A percentile compares a stretch with the other conserved stretches of the same genome.
Conservation (phyloP, 2,888 invertebrate genomes). For the Tinea semifulvella region DNA sequence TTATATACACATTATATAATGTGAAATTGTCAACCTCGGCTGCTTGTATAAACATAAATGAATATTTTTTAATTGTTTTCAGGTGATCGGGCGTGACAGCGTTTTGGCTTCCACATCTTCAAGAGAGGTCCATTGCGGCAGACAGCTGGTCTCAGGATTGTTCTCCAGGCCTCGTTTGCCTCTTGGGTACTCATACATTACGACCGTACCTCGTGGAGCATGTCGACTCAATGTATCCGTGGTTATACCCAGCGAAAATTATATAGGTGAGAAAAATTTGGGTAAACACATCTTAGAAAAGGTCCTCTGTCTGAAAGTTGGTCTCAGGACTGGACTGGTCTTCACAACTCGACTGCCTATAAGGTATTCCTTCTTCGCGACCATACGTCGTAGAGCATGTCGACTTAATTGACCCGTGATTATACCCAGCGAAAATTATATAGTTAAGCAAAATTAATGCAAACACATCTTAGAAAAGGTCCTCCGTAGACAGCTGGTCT, state of each 20-base stretch:
- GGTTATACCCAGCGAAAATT: slow-evolving; percentile 81
- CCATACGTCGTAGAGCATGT: slow-evolving; percentile 87
- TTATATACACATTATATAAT: too few species aligned
- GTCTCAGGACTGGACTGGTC: slow-evolving; percentile 88
- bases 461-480: too few species aligned
- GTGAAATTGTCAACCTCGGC: too few species aligned
- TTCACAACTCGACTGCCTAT: slow-evolving; percentile 81
- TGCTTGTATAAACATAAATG: too few species aligned
- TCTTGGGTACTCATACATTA: slow-evolving; percentile 84
- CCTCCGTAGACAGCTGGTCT: too few species aligned
- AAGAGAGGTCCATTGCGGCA: slow-evolving; percentile 58
- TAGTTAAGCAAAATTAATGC: too few species aligned
- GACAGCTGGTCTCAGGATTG: slow-evolving; percentile 82
- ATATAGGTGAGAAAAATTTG: slow-evolving; percentile 85
- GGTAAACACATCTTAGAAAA: too few species aligned
- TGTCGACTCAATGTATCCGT: slow-evolving; percentile 89
- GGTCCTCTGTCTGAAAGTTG: too few species aligned
- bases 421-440: slow-evolving; percentile 80
- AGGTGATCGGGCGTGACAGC: slow-evolving; percentile 89
- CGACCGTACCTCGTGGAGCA: slow-evolving; percentile 86
- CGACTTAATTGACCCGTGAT: slow-evolving; percentile 87
- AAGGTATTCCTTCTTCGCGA: slow-evolving; percentile 85
- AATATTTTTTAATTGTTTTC: slow-evolving; percentile 23
- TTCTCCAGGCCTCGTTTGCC: slow-evolving; percentile 84
- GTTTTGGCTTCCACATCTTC: slow-evolving; percentile 72